These are phyloP conservation scores for Drosophila funebris DNA, from an alignment of 1,140 invertebrate species.

Conservation along the genomic window DNA sequence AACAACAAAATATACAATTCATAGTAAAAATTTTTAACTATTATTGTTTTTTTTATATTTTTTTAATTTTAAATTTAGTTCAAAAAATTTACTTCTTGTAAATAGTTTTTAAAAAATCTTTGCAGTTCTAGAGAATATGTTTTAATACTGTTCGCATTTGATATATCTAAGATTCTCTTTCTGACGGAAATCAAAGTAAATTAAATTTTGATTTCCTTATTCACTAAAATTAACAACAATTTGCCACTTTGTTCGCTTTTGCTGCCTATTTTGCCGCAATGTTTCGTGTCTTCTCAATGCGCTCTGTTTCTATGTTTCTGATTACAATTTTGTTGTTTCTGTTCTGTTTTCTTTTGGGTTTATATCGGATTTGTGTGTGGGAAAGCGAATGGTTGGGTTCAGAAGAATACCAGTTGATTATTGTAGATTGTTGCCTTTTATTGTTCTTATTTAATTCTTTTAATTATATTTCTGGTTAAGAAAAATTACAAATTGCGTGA, in stretches of 20 bases:
- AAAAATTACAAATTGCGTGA: conserved; percentile 41
- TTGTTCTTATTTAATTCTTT: conserved; percentile 17
- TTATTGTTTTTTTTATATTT: conserved; percentile 20
- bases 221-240: conserved; percentile 71
- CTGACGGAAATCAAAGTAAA: conserved; percentile 30
- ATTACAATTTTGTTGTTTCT: conserved; percentile 31
- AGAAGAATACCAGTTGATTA: conserved; percentile 69
- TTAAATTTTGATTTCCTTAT: conserved; percentile 40
- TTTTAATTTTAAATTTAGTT: conserved; percentile 29
- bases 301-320: conserved; percentile 36
- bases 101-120: conserved; percentile 49
- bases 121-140: conserved; percentile 25
- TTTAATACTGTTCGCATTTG: conserved; percentile 53
- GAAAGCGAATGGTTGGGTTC: conserved; percentile 37
- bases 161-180: conserved; percentile 25
- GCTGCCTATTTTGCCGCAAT: conserved; percentile 33
- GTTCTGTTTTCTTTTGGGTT: conserved; percentile 37
- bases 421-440: conserved; percentile 42
- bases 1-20: conserved; percentile 59
- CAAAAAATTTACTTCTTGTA: conserved; percentile 43
- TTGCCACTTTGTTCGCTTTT: conserved; percentile 66
- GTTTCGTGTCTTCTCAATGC: conserved; percentile 40
- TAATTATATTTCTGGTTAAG: conserved; percentile 43
- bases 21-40: conserved; percentile 33
- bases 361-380: conserved; percentile 35